A percentile compares a stretch with the other conserved stretches of the same genome.
Conservation (phyloP, 1,140 invertebrate species). For the Manduca sexta region DNA sequence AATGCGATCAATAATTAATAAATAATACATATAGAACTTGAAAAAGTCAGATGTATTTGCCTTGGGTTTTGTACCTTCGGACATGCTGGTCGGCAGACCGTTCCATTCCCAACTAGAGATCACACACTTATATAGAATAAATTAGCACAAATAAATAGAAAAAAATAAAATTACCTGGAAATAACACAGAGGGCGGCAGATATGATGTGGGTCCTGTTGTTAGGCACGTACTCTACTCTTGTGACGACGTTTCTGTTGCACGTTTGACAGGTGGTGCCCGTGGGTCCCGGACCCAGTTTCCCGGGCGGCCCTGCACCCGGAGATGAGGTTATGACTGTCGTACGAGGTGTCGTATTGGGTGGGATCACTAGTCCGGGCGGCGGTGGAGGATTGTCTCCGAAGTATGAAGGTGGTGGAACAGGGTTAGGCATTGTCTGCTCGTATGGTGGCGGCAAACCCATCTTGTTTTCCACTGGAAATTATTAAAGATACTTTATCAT, state of each 20-base stretch:
- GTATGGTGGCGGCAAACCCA: conserved; percentile 59
- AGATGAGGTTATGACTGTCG: conserved; percentile 45
- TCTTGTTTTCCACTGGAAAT: conserved; percentile 65
- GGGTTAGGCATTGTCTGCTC: conserved; percentile 44
- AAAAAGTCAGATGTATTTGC: too few relatives aligned
- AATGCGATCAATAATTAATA: too few relatives aligned
- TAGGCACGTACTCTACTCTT: conserved; percentile 52
- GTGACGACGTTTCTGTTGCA: conserved; percentile 58
- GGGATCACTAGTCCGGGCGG: conserved; percentile 25
- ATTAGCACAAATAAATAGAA: conserved; percentile 15
- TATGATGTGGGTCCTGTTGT: conserved; percentile 58
- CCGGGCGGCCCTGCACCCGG: conserved; percentile 14
- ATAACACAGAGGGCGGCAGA: conserved; percentile 55
- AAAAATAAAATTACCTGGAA: conserved; percentile 42
- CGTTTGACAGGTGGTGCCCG: conserved; percentile 47
- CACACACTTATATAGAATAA: too few relatives aligned
- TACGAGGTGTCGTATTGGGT: conserved; percentile 30
- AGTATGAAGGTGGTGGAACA: conserved; percentile 57
- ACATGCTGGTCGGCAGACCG: too few relatives aligned
- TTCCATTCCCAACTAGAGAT: too few relatives aligned
- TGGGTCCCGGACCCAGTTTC: conserved; percentile 57
- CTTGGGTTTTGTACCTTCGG: too few relatives aligned
- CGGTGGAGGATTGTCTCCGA: conserved; percentile 46
- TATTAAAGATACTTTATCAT: conserved; percentile 5
- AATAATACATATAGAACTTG: too few relatives aligned